Evolutionary conservation across 2,797 vertebrate genomes (phyloP).

Genomic region (Coregonus sp.): DNA sequence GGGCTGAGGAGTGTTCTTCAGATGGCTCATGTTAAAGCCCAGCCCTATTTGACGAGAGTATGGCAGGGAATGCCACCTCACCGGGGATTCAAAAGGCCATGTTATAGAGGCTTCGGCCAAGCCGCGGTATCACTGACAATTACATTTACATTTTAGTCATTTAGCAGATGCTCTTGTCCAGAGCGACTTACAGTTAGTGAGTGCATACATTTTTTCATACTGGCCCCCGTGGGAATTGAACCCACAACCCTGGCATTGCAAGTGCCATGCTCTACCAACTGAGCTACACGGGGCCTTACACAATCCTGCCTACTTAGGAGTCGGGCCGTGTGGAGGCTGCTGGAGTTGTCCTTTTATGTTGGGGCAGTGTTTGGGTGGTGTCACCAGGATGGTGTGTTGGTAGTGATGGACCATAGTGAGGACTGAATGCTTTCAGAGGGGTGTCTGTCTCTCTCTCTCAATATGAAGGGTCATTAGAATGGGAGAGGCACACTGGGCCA

Average conservation of each 20-base stretch:
- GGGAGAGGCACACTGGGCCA: conserved; percentile 31
- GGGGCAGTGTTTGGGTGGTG: conserved; percentile 39
- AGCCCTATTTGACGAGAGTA: background rate
- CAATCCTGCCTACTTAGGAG: conserved; percentile 43
- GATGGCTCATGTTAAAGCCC: background rate
- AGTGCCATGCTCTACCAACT: too few relatives aligned
- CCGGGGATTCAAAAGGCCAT: conserved; percentile 34
- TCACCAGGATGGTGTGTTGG: conserved; percentile 35
- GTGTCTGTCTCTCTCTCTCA: conserved; percentile 11
- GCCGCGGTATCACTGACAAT: conserved; percentile 7
- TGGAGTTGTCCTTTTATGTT: conserved; percentile 36
- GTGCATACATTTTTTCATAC: too few relatives aligned
- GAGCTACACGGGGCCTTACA: too few relatives aligned
- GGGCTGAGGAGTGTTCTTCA: too few relatives aligned
- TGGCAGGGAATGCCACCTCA: background rate
- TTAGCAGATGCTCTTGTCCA: too few relatives aligned
- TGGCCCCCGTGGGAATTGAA: too few relatives aligned
- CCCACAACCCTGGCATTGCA: too few relatives aligned
- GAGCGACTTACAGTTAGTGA: too few relatives aligned
- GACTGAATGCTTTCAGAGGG: conserved; percentile 24
- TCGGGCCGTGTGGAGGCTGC: conserved; percentile 34
- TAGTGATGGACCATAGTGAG: conserved; percentile 20
- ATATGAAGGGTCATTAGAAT: conserved; percentile 41
- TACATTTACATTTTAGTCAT: too few relatives aligned
- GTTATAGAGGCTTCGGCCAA: conserved; percentile 28